Conservation (phyloP, 1,140 invertebrate species). For the Bombus polaris region DNA sequence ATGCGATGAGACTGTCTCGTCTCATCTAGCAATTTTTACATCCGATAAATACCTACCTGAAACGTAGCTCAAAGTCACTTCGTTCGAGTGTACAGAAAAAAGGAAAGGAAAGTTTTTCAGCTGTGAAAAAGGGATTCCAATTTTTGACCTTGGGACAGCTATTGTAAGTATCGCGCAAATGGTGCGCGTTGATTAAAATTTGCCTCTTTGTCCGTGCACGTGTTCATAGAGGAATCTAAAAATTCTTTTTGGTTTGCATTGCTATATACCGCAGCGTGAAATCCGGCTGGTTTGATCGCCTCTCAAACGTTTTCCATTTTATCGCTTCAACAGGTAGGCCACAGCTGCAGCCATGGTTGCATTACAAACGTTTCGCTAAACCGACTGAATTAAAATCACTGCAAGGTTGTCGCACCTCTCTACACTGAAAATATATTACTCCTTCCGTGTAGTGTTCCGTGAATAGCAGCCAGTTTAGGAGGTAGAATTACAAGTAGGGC, state of each 20-base stretch:
- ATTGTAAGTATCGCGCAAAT: not conserved
- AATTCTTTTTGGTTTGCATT: not conserved
- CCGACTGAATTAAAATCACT: slow-evolving; percentile 21
- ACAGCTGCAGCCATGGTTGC: slow-evolving; percentile 12
- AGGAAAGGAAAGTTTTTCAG: not conserved
- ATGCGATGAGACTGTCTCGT: too few species aligned
- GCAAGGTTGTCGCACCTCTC: not conserved
- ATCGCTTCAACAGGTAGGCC: slow-evolving; percentile 65
- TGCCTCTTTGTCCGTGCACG: not conserved
- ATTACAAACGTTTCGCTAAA: slow-evolving; percentile 39
- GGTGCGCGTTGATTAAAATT: not conserved
- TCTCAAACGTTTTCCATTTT: slow-evolving; percentile 47
- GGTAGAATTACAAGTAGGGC: not conserved
- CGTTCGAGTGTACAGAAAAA: not conserved
- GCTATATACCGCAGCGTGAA: not conserved
- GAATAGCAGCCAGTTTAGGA: not conserved
- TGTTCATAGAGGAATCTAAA: not conserved
- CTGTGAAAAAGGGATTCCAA: not conserved
- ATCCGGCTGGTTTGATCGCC: slow-evolving; percentile 22
- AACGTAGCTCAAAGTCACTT: not conserved
- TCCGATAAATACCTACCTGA: not conserved
- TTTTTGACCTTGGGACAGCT: not conserved
- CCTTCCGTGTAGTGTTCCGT: not conserved
- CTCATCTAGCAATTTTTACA: not conserved
- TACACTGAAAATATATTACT: not conserved